These are phyloP conservation scores for Hylaeus volcanicus DNA, from an alignment of 1,140 invertebrate genomes.

Conservation along the genomic window DNA sequence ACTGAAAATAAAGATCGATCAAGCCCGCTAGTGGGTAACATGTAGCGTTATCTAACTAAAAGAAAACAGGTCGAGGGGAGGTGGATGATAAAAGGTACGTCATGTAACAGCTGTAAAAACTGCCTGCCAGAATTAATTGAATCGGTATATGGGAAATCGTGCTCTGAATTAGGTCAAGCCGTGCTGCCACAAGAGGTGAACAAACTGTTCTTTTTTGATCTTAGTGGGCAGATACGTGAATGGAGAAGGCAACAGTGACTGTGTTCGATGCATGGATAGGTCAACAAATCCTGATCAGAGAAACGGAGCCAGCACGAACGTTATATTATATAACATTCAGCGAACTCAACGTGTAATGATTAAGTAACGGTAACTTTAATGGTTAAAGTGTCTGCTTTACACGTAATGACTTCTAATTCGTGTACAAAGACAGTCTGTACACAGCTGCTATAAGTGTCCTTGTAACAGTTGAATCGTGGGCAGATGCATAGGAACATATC, in stretches of 20 bases:
- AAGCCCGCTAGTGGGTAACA: neutral
- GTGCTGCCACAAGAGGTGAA: neutral
- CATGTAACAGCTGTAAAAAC: constrained; percentile 51
- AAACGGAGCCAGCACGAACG: neutral
- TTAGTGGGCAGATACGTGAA: neutral
- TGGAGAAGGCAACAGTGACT: neutral
- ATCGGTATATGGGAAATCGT: constrained; percentile 42
- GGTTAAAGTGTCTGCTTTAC: neutral
- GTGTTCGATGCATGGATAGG: neutral
- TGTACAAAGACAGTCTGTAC: neutral
- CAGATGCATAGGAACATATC: neutral
- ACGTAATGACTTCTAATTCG: neutral
- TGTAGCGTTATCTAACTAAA: constrained; percentile 28
- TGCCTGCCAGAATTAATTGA: constrained; percentile 57
- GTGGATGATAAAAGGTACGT: constrained; percentile 38
- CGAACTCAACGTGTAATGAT: neutral
- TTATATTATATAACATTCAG: neutral
- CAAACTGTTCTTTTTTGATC: constrained; percentile 9
- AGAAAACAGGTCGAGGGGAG: constrained; percentile 39
- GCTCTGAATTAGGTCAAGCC: constrained; percentile 51
- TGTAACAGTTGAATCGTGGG: constrained; percentile 12
- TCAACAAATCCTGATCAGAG: neutral
- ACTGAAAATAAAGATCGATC: constrained; percentile 1
- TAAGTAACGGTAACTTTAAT: neutral
- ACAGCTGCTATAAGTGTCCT: constrained; percentile 10